Conservation (phyloP, 2,797 vertebrate genomes). For the Calcarius lapponicus region DNA sequence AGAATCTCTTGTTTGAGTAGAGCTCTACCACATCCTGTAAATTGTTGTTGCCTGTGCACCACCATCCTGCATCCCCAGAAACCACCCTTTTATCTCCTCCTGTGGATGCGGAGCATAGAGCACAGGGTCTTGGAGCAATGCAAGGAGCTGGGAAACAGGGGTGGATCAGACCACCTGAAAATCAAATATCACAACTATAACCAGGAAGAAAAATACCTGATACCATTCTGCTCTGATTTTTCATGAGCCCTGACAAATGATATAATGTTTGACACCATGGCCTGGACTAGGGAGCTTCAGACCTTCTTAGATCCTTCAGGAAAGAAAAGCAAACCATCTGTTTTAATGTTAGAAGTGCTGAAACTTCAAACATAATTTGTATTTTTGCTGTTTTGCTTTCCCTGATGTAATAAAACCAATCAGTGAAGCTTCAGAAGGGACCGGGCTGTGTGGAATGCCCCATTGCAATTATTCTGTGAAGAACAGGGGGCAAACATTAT, state of each 20-base stretch:
- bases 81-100: background rate
- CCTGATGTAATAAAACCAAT: background rate
- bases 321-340: background rate
- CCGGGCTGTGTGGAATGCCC: background rate
- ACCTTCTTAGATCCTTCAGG: background rate
- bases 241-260: background rate
- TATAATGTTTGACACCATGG: background rate
- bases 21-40: background rate
- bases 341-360: background rate
- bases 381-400: background rate
- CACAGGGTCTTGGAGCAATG: background rate
- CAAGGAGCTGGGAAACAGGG: background rate
- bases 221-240: background rate
- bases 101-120: background rate
- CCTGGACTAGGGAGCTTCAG: background rate
- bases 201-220: background rate
- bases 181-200: background rate
- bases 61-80: background rate
- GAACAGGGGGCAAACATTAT: background rate
- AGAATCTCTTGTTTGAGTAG: background rate
- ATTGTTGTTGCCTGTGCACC: background rate
- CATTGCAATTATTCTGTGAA: background rate
- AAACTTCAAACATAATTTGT: background rate
- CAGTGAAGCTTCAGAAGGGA: background rate
- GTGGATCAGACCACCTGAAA: background rate